Evolutionary conservation across 2,113 vertebrate species (phyloP), one percentile per base, ranked within the genome.

Genomic region (Tricholaema leucomelas): DNA sequence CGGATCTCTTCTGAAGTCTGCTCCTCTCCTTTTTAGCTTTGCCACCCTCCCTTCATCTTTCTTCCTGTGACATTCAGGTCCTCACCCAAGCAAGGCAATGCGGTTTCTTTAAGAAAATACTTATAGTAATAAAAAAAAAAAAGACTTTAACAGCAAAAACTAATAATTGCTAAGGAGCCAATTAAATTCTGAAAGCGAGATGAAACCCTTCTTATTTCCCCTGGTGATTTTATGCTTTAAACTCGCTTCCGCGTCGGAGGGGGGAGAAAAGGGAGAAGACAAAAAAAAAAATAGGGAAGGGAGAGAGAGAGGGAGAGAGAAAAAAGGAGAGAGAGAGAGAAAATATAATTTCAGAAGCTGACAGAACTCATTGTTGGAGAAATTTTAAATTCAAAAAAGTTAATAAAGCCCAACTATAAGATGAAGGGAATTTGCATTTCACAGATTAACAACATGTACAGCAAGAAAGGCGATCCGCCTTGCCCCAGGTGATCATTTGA

Each of bases 331-430:
- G 98, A 98, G 98, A 98, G 98, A 98, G 98, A 99, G 98, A 99
- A 99, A 99, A 99, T 99, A 99, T 99, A 98, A 99, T 99, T 99
- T 99, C 99, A 99, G 99, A 99, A 99, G 99, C 99, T 99, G 99
- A 99, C 99, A 99, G 99, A 99, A 99, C 99, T 99, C 99, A 99
- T 99, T 99, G 99, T 99, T 99, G 98, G 98, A 98, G 98, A 99
- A 99, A 99, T 99, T 99, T 99, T 99, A 99, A 99, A 99, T 99
- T 99, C 99, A 99, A 99, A 99, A 99, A 99, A 99, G 99, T 99
- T 99, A 99, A 99, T 99, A 99, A 99, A 99, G 99, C 98, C 98
- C 98, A 98, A 99, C 99, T 99, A 99, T 98, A 99, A 99, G 99
- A 99, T 99, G 99, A 99, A 99, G 99, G 98, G 99, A 99, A 99